These are phyloP conservation scores for Patella pellucida DNA, from an alignment of 2,888 invertebrate genomes.

Conservation along the genomic window DNA sequence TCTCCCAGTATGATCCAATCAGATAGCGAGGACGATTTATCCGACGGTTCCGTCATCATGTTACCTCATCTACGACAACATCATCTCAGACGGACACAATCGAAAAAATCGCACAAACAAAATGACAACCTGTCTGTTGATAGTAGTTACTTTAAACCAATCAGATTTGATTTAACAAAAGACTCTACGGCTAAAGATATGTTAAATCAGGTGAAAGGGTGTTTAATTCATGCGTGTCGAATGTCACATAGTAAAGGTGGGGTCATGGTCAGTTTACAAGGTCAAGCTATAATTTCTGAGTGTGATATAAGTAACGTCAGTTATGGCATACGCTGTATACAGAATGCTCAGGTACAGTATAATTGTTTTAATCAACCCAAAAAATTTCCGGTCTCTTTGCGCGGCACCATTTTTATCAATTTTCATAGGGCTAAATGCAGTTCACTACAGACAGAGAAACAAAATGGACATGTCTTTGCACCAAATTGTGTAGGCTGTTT, in stretches of 20 bases:
- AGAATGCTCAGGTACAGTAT: slow-evolving; percentile 58
- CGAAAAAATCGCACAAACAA: not conserved
- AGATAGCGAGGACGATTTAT: slow-evolving; percentile 50
- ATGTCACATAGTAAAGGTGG: slow-evolving; percentile 62
- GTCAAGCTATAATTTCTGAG: slow-evolving; percentile 56
- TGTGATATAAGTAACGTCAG: slow-evolving; percentile 62
- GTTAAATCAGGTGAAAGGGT: slow-evolving; percentile 50
- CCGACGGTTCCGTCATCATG: slow-evolving; percentile 59
- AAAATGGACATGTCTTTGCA: too few relatives aligned
- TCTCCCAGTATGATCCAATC: slow-evolving; percentile 41
- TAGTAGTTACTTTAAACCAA: not conserved
- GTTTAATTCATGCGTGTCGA: slow-evolving; percentile 58
- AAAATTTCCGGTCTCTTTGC: too few relatives aligned
- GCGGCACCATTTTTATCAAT: too few relatives aligned
- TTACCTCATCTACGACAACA: slow-evolving; percentile 53
- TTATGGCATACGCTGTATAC: slow-evolving; percentile 64
- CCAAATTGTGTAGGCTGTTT: too few relatives aligned
- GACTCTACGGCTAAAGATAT: slow-evolving; percentile 43
- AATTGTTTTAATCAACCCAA: too few relatives aligned
- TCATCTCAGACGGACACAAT: slow-evolving; percentile 18
- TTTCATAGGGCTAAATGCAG: too few relatives aligned
- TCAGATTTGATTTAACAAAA: slow-evolving; percentile 12
- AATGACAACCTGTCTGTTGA: not conserved
- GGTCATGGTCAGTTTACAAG: slow-evolving; percentile 57
- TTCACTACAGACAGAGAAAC: too few relatives aligned